phyloP scores from a whole-genome alignment of 2,797 vertebrate species.

The Sparidentex hasta region DNA sequence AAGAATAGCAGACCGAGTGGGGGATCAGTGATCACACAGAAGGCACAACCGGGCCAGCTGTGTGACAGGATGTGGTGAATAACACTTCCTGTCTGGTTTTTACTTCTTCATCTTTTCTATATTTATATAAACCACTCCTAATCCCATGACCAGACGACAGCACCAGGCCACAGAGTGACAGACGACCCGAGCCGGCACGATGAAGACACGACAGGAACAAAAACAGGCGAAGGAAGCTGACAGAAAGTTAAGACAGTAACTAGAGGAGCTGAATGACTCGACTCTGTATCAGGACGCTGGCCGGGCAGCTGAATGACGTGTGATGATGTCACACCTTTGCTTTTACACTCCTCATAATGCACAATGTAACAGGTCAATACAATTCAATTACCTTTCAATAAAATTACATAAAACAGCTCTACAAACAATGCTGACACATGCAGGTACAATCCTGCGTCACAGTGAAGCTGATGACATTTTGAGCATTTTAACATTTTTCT shows the following conservation, averaged over 20 bases:
- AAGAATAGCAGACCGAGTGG: not conserved
- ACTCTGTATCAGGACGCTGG: constrained; percentile 22
- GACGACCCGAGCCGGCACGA: not conserved
- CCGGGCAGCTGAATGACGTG: not conserved
- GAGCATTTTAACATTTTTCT: constrained; percentile 1
- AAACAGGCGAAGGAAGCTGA: constrained; percentile 3
- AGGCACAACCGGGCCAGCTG: constrained; percentile 27
- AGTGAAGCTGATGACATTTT: not conserved
- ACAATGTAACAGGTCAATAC: not conserved
- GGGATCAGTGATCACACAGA: constrained; percentile 28
- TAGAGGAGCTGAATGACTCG: constrained; percentile 34
- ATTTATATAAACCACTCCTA: not conserved
- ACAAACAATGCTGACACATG: not conserved
- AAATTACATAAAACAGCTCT: not conserved
- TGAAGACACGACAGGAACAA: not conserved
- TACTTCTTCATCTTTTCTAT: not conserved
- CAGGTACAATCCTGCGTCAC: not conserved
- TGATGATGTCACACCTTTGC: constrained; percentile 18
- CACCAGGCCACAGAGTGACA: not conserved
- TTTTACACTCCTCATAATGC: not conserved
- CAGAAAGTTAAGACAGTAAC: constrained; percentile 21
- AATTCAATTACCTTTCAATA: not conserved
- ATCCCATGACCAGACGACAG: not conserved
- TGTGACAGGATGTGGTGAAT: constrained; percentile 59
- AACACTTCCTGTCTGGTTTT: constrained; percentile 56